phyloP scores from a whole-genome alignment of 2,113 vertebrate species.

The Mesembrinibis cayennensis region DNA sequence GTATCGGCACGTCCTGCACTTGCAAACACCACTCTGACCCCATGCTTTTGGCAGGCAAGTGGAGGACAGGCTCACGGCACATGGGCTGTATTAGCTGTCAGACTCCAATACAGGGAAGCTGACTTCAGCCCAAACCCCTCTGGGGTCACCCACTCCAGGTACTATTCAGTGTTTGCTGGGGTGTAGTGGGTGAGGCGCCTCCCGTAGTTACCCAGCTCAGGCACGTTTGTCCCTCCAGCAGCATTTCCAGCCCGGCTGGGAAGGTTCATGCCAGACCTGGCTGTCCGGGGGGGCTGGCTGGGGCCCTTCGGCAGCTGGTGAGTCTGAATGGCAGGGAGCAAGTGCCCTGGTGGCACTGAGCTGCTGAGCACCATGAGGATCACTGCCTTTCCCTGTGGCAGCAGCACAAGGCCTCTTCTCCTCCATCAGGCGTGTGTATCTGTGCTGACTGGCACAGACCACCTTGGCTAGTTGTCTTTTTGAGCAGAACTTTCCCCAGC shows the following conservation, averaged over 20 bases:
- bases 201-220: background rate
- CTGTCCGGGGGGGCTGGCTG: background rate
- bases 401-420: background rate
- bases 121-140: background rate
- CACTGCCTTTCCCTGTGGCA: background rate
- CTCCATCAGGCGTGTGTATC: background rate
- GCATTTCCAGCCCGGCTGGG: background rate
- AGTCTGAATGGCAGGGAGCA: background rate
- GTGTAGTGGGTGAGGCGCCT: background rate
- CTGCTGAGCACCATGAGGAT: background rate
- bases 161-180: background rate
- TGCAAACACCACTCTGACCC: background rate
- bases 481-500: background rate
- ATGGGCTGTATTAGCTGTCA: background rate
- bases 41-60: background rate
- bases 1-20: background rate
- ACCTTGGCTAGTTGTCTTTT: background rate
- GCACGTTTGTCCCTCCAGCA: background rate
- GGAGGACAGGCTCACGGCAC: background rate
- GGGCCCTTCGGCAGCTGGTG: background rate
- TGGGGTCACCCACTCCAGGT: background rate
- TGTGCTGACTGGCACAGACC: background rate
- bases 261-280: background rate
- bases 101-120: background rate
- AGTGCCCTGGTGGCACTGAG: background rate